Evolutionary conservation across 1,140 invertebrate species (phyloP).

Genomic region (Mactra quadrangularis): DNA sequence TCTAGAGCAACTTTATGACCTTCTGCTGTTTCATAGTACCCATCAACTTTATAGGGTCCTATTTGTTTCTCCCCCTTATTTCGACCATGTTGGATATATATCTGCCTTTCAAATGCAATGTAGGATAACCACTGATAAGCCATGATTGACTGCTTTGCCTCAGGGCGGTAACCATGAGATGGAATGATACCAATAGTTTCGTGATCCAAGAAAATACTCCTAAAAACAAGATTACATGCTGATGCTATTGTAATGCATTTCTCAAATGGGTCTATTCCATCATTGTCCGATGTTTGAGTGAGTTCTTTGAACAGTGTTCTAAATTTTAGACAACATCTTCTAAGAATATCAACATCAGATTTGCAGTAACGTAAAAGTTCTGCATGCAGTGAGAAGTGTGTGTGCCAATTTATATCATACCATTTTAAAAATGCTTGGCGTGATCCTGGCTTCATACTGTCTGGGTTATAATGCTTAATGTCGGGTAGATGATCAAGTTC

Average conservation of each 20-base stretch:
- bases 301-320: conserved; percentile 51
- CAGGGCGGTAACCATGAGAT: conserved; percentile 40
- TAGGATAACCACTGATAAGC: conserved; percentile 55
- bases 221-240: conserved; percentile 50
- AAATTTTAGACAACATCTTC: conserved; percentile 52
- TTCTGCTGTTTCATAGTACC: conserved; percentile 40
- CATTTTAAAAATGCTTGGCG: conserved; percentile 33
- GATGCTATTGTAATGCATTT: conserved; percentile 60
- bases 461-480: conserved; percentile 5
- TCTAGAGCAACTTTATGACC: conserved; percentile 41
- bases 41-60: conserved; percentile 58
- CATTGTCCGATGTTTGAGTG: conserved; percentile 21
- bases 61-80: conserved; percentile 51
- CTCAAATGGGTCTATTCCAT: conserved; percentile 52
- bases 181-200: conserved; percentile 54
- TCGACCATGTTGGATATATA: conserved; percentile 54
- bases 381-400: conserved; percentile 14
- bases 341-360: conserved; percentile 53
- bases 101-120: neutral
- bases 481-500: neutral
- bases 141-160: conserved; percentile 41
- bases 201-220: conserved; percentile 21
- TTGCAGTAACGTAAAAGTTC: conserved; percentile 25
- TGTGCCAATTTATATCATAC: conserved; percentile 29
- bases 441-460: conserved; percentile 5